Conservation (phyloP, 2,797 vertebrate species). For the Menidia menidia region DNA sequence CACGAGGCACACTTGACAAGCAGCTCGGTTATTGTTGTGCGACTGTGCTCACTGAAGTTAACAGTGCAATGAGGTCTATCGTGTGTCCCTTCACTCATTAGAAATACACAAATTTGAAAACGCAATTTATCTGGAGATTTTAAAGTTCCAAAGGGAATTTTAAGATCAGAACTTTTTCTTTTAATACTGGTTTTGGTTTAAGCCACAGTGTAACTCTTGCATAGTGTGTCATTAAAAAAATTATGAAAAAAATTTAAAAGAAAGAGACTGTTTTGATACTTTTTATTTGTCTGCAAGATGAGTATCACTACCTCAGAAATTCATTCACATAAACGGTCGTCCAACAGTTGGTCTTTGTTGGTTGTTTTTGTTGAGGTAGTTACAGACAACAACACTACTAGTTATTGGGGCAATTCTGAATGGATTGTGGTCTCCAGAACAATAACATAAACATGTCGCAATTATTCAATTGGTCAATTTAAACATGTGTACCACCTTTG, state of each 20-base stretch:
- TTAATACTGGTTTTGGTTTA: too few species aligned
- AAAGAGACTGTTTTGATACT: too few species aligned
- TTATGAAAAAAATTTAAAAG: too few species aligned
- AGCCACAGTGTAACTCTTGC: too few species aligned
- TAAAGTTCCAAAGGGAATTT: too few species aligned
- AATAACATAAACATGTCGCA: neutral
- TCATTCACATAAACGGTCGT: neutral
- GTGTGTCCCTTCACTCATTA: neutral
- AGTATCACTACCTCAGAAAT: neutral
- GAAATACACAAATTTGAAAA: conserved; percentile 16
- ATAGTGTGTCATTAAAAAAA: too few species aligned
- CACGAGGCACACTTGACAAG: conserved; percentile 11
- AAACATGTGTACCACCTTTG: neutral
- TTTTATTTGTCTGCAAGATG: too few species aligned
- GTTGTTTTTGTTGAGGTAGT: neutral
- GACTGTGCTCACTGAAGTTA: conserved; percentile 1
- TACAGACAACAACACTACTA: too few species aligned
- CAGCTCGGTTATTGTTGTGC: neutral
- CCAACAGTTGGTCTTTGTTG: too few species aligned
- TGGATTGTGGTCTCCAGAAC: neutral
- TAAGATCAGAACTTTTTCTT: too few species aligned
- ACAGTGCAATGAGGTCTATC: neutral
- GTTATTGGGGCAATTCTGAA: neutral
- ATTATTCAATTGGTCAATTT: neutral
- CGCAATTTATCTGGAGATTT: too few species aligned